These are phyloP conservation scores for Scaptomyza cyrtandrae DNA, from an alignment of 2,888 invertebrate species.

Conservation along the genomic window DNA sequence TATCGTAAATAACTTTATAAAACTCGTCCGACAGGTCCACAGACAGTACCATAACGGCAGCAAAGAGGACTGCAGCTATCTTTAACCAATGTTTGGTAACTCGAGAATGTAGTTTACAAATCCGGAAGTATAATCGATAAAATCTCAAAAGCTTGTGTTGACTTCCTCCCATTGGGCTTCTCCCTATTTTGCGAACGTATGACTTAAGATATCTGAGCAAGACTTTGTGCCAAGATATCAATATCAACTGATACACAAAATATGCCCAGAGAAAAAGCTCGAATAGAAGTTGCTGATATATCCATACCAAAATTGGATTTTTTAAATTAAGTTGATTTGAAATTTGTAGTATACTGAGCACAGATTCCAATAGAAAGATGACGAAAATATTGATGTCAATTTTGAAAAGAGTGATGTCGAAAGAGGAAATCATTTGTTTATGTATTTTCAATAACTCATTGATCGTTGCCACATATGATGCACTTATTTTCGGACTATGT, in stretches of 20 bases:
- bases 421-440: not conserved
- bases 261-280: slow-evolving; percentile 12
- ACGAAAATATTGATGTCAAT: not conserved
- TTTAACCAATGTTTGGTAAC: slow-evolving; percentile 3
- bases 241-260: slow-evolving; percentile 4
- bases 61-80: not conserved
- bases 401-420: not conserved
- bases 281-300: not conserved
- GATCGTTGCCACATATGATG: not conserved
- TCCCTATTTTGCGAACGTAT: no score
- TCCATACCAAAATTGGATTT: not conserved
- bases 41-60: no score
- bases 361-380: no score
- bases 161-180: no score
- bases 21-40: not conserved
- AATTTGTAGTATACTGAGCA: no score
- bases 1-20: not conserved
- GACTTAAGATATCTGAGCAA: not conserved
- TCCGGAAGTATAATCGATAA: slow-evolving; percentile 11
- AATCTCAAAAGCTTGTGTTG: no score
- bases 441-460: slow-evolving; percentile 11
- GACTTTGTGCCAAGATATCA: slow-evolving; percentile 17
- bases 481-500: slow-evolving; percentile 5
- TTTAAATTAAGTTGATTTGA: no score
- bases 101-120: not conserved